phyloP scores from a whole-genome alignment of 53 echinoderm and acorn worm genomes.

The Temnopleurus reevesii region DNA sequence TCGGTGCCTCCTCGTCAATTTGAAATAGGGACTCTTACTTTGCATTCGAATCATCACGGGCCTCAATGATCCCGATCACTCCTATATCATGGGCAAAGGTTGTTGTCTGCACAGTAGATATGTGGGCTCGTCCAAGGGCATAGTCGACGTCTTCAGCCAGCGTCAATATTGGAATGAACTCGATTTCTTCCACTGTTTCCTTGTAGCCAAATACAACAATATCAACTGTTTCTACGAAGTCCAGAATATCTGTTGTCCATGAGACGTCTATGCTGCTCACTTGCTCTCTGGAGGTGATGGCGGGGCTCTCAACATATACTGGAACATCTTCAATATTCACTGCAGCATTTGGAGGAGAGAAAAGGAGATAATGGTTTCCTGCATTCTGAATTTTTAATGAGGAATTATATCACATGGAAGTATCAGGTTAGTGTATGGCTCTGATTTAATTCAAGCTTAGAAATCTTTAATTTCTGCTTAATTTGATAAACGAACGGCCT shows the following conservation, averaged over 20 bases:
- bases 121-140: not conserved
- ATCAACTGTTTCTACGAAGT: not conserved
- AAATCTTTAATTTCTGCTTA: too few relatives aligned
- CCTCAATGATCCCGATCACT: not conserved
- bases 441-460: too few relatives aligned
- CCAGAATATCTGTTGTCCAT: not conserved
- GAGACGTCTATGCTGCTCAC: not conserved
- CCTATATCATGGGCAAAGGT: not conserved
- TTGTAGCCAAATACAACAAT: not conserved
- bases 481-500: too few relatives aligned
- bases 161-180: not conserved
- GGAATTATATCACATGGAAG: too few relatives aligned
- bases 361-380: too few relatives aligned
- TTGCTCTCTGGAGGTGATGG: not conserved
- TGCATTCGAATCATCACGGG: too few relatives aligned
- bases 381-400: too few relatives aligned
- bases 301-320: not conserved
- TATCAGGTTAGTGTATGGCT: too few relatives aligned
- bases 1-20: too few relatives aligned
- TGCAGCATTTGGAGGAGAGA: too few relatives aligned
- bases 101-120: not conserved
- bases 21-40: too few relatives aligned
- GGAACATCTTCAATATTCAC: slow-evolving; percentile 21
- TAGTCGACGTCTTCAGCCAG: not conserved
- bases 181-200: not conserved